These are phyloP conservation scores for Eurytoma californica DNA, from an alignment of 2,888 invertebrate species.

Conservation along the genomic window DNA sequence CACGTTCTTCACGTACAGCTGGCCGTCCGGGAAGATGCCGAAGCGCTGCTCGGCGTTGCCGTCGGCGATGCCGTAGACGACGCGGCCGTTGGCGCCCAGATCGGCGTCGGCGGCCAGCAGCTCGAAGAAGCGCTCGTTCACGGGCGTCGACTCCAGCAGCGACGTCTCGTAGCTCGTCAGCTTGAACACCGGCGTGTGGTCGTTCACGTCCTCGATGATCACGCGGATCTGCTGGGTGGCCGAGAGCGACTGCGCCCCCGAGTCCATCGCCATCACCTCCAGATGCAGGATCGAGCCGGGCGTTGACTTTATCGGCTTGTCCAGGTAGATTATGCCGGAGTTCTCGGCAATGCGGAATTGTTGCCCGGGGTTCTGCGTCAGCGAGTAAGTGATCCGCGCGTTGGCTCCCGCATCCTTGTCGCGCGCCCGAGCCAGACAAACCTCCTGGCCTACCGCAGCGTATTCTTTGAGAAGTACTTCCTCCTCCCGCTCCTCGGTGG, in stretches of 20 bases:
- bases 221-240: slow-evolving; percentile 85
- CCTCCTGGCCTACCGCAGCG: slow-evolving; percentile 94
- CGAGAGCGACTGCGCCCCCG: slow-evolving; percentile 85
- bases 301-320: slow-evolving; percentile 85
- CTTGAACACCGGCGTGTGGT: slow-evolving; percentile 96
- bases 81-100: slow-evolving; percentile 86
- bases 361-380: slow-evolving; percentile 87
- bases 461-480: slow-evolving; percentile 90
- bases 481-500: slow-evolving; percentile 82
- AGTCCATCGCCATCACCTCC: slow-evolving; percentile 91
- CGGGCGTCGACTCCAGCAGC: slow-evolving; percentile 90
- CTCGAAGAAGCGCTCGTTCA: slow-evolving; percentile 93
- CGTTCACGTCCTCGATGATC: slow-evolving; percentile 91
- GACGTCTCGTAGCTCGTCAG: slow-evolving; percentile 95
- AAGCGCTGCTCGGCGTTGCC: slow-evolving; percentile 92
- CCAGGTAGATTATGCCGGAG: slow-evolving; percentile 92
- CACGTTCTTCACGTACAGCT: slow-evolving; percentile 88
- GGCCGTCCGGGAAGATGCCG: slow-evolving; percentile 96
- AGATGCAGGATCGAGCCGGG: slow-evolving; percentile 84
- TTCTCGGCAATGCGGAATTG: slow-evolving; percentile 90
- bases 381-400: slow-evolving; percentile 87
- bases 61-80: slow-evolving; percentile 88
- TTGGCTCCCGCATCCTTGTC: slow-evolving; percentile 94
- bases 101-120: slow-evolving; percentile 93
- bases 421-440: slow-evolving; percentile 89